phyloP scores from a whole-genome alignment of 1,140 invertebrate genomes.

The Marisa cornuarietis region DNA sequence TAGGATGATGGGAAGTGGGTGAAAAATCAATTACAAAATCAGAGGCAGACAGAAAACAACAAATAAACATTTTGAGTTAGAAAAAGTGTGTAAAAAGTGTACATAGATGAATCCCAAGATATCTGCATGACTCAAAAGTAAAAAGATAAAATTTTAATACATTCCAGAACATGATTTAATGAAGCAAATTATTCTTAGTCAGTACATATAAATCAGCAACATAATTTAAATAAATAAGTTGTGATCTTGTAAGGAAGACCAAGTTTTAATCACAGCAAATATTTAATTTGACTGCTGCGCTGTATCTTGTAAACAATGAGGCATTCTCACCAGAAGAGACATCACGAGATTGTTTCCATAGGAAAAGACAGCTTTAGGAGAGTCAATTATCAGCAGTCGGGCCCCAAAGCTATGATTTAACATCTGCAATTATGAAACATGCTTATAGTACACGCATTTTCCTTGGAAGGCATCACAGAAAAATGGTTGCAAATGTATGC shows the following conservation, averaged over 20 bases:
- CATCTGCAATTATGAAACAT: conserved; percentile 14
- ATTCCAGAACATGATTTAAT: too few species aligned
- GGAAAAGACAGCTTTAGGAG: conserved; percentile 1
- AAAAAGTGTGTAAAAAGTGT: too few species aligned
- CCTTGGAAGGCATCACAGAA: background rate
- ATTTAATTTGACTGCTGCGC: too few species aligned
- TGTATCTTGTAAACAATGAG: background rate
- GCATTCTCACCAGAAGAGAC: conserved; percentile 25
- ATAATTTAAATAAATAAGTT: too few species aligned
- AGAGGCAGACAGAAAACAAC: too few species aligned
- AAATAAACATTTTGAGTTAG: too few species aligned
- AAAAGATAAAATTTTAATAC: background rate
- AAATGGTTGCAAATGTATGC: too few species aligned
- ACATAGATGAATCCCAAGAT: background rate
- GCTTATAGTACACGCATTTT: background rate
- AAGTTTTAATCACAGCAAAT: background rate
- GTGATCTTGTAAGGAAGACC: background rate
- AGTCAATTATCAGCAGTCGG: conserved; percentile 5
- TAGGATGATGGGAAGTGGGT: too few species aligned
- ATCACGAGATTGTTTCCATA: conserved; percentile 41
- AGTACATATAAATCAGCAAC: background rate
- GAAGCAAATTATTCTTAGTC: too few species aligned
- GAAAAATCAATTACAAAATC: too few species aligned
- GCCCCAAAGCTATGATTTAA: conserved; percentile 8
- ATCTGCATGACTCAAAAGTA: background rate